A percentile compares a stretch with the other conserved stretches of the same genome.
Conservation (phyloP, 2,797 vertebrate species). For the Todus mexicanus region DNA sequence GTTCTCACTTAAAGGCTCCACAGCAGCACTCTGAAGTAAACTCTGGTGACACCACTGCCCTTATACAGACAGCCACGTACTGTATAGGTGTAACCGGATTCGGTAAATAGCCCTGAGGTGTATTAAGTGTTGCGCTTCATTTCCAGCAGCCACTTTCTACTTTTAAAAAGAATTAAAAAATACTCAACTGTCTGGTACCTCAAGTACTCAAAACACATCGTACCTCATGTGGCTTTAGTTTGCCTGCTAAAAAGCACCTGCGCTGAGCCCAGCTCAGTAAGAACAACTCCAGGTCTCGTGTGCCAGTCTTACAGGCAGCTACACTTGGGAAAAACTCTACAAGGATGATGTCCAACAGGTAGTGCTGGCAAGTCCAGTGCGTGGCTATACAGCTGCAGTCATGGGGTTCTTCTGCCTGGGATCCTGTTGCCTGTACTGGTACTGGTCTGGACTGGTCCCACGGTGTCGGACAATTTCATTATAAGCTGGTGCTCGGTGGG, state of each 20-base stretch:
- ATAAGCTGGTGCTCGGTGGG: constrained; percentile 81
- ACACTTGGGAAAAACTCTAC: neutral
- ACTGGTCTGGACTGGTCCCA: constrained; percentile 77
- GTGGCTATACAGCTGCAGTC: constrained; percentile 87
- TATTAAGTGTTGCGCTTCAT: neutral
- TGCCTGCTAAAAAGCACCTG: neutral
- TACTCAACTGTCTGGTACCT: constrained; percentile 20
- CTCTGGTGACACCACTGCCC: neutral
- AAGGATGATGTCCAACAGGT: neutral
- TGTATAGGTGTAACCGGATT: neutral
- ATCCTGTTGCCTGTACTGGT: constrained; percentile 79
- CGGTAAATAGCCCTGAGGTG: constrained; percentile 44
- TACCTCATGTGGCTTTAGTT: neutral
- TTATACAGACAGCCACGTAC: neutral
- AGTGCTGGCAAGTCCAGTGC: neutral
- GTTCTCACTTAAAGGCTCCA: neutral
- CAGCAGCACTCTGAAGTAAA: neutral
- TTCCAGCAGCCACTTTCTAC: neutral
- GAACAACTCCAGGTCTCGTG: neutral
- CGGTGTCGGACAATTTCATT: constrained; percentile 82
- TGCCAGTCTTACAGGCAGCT: constrained; percentile 17
- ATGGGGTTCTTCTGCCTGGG: constrained; percentile 86
- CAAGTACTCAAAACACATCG: neutral
- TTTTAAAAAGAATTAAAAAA: constrained; percentile 19
- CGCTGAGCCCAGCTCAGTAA: constrained; percentile 36